Base-by-base conservation (phyloP, 2,113 vertebrate genomes). In the Chauna torquata region DNA sequence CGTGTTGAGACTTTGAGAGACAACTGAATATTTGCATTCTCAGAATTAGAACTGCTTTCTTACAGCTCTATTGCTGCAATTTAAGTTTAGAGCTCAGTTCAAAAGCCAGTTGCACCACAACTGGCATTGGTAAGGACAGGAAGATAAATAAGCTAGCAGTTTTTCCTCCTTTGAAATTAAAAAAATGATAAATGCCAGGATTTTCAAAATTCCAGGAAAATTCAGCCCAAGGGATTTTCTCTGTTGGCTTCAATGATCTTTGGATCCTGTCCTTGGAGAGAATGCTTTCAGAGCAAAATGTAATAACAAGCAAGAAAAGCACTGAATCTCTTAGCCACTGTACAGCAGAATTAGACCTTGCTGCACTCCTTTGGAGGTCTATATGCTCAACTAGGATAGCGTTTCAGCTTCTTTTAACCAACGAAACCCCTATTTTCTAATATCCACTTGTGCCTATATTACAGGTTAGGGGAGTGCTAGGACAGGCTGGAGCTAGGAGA, bases 1-100 rank as follows among this genome's bases (percentile, higher is more conserved):
- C 50, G 66, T 76, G 54, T 42, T 66, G 87, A 82, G 65, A 24
- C 52, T 89, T 45, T 49, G 52, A 92, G 45, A 90, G 14, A 74
- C 58, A 94, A 74, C 2, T 1, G 54, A 85, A 65, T 58, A 44
- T 88, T 82, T 91, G 34, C 61, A 58, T 88, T 91, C 45, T 78
- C 66, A 74, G 85, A 93, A 82, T 92, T 66, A 94, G 85, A 93
- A 82, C 24, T 69, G 24, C 2, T n/a, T 87, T 87, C 84, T 90
- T 93, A 49, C 49, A 72, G 52, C 57, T 70, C 66, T 77, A 18
- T 40, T 62, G 62, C 78, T 92, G 32, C 85, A 90, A 96, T 69
- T 91, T 58, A 82, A 54, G 62, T 57, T 93, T 90, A 86, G 70
- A 90, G 18, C 58, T 79, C 47, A 16, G 40, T 80, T 93, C 62